Evolutionary conservation across 35 echinoderm and acorn worm species (phyloP).

Genomic region (Strongylocentrotus purpuratus): DNA sequence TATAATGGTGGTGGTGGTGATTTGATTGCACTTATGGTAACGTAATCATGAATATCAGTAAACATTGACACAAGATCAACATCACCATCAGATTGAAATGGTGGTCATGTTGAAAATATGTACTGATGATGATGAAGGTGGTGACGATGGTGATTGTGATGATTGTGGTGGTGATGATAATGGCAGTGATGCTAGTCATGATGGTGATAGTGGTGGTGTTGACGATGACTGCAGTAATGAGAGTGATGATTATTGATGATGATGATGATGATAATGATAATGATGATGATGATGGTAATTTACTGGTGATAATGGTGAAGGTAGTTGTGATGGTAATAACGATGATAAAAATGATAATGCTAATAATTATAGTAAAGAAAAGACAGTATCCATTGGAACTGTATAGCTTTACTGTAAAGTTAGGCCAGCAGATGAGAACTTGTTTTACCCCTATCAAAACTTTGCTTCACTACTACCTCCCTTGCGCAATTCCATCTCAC

Average conservation of each 20-base stretch:
- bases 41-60: too few species aligned
- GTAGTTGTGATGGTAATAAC: background rate
- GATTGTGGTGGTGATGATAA: constrained; percentile 19
- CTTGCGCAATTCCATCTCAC: too few species aligned
- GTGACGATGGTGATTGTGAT: constrained; percentile 23
- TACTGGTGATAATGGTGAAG: background rate
- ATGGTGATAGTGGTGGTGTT: constrained; percentile 12
- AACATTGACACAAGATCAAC: too few species aligned
- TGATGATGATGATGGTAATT: background rate
- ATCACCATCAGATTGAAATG: background rate
- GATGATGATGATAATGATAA: background rate
- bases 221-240: background rate
- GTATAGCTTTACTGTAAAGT: too few species aligned
- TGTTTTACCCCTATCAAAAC: too few species aligned
- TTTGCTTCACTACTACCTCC: too few species aligned
- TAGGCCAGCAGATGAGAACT: too few species aligned
- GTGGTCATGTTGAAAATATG: background rate
- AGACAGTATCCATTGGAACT: background rate
- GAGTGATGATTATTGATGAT: background rate
- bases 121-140: constrained; percentile 43
- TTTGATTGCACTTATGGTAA: background rate
- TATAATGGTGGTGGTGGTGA: background rate
- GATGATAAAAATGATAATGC: too few species aligned
- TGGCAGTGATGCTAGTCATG: constrained; percentile 22
- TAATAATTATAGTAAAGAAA: background rate